Percentiles rank a stretch among this genome's conserved stretches.
Evolutionary conservation across 2,797 vertebrate genomes (phyloP).

Genomic region (Kryptolebias ocellatus): DNA sequence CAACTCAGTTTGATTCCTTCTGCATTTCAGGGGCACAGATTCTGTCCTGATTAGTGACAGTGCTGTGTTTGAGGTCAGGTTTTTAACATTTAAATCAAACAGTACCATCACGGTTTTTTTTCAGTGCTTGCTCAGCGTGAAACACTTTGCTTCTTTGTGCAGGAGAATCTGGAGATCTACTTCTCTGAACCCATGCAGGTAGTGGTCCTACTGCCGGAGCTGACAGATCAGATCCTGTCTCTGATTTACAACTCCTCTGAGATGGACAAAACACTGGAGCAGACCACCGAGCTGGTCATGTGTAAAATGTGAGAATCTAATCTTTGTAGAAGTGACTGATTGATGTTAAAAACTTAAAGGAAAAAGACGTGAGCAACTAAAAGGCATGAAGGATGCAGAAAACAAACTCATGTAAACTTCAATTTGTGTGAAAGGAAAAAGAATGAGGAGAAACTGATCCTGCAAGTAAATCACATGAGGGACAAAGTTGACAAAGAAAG

Average conservation of each 20-base stretch:
- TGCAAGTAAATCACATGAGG: conserved; percentile 70
- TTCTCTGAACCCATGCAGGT: conserved; percentile 86
- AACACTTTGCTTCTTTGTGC: conserved; percentile 24
- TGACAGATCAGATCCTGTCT: conserved; percentile 86
- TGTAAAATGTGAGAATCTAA: conserved; percentile 75
- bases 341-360: not conserved
- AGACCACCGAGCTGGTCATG: conserved; percentile 62
- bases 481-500: conserved; percentile 75
- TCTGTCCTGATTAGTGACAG: conserved; percentile 33
- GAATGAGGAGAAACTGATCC: conserved; percentile 75
- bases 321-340: no score
- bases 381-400: not conserved
- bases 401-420: not conserved
- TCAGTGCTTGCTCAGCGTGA: not conserved
- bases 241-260: conserved; percentile 81
- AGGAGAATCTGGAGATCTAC: conserved; percentile 82
- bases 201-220: conserved; percentile 74
- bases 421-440: conserved; percentile 72
- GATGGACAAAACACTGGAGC: conserved; percentile 76
- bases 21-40: conserved; percentile 45
- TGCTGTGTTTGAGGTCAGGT: conserved; percentile 60
- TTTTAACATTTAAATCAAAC: not conserved
- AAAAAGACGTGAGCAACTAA: not conserved
- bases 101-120: no score
- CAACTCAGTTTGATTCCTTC: not conserved